Base-by-base conservation (phyloP, 2,888 invertebrate species). In the Ecliptopera silaceata region DNA sequence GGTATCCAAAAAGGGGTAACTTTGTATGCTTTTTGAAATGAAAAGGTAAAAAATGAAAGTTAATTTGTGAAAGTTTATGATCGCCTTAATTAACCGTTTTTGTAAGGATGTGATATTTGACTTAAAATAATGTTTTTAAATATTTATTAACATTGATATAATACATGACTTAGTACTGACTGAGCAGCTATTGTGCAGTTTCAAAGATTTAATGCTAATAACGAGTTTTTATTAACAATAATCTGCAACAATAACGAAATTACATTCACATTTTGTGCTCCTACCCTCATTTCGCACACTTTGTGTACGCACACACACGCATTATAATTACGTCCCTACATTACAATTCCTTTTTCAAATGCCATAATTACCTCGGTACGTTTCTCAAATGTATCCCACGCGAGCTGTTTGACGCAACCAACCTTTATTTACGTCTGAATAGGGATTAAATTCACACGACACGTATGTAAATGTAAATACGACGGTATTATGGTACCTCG, bases 331-430 rank as follows among this genome's bases (percentile, higher is more conserved):
- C 78, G 70, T 70, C 71, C 74, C 72, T 72, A 72, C 76, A 76
- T 79, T 78, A 81, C 80, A 82, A 81, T 80, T 82, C 83, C 82
- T 83, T 82, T 82, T 83, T 76, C 79, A 82, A 82, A 82, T 71
- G 72, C 74, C 72, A 69, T 82, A 80, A 82, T 80, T 79, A 81
- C 80, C 79, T 70, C 64, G 69, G 71, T 69, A 67, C 72, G 68
- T 74, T 73, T 70, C 71, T 72, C 77, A 71, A 74, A 76, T 71
- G 69, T 72, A 70, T 72, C 64, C 65, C 71, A 70, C 74, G 68
- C 75, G 60, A 53, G 64, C 59, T 46, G 61, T 56, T 58, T 62
- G 48, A 68, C 31, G n/a, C 48, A 43, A 31, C 22, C 47, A 41
- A 36, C 49, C 53, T 71, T 70, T 72, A 78, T 69, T 54, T 52